Evolutionary conservation across 1,140 invertebrate species (phyloP), one percentile per base, ranked within the genome.

Genomic region (Acromyrmex echinatior): DNA sequence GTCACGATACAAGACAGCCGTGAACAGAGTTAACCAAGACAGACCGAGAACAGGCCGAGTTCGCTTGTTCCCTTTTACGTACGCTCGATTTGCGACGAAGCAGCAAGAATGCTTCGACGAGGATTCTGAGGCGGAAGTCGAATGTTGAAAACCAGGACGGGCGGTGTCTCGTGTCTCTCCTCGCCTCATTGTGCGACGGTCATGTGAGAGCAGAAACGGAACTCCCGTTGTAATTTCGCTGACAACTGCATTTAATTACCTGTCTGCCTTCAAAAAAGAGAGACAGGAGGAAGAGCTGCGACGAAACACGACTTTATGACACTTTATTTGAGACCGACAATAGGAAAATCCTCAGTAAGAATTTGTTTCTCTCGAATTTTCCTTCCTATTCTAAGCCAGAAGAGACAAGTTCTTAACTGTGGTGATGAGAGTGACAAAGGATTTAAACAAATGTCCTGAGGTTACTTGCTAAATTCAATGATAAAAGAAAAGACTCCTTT

Each of bases 111-210:
- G 28, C 21, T 53, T 21, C 35, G 51, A 49, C 31, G 73, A 70
- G 39, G 73, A 79, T 82, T 89, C 39, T 51, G 51, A 71, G 53
- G 12, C 89, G 89, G 88, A 90, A 90, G 88, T 68, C 39, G 58
- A 74, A 85, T 90, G 68, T 49, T 90, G 81, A 51, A 88, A 88
- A 91, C 39, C 86, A 56, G 86, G 81, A 68, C 86, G 79, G 80
- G 49, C 18, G 14, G 79, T 80, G 66, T 84, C 77, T 62, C 51
- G n/a, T 71, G 39, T 66, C 45, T 56, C 81, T 81, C 28, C 4
- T 35, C 12, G 84, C n/a, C 39, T 81, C 25, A 89, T 90, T 87
- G 88, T 89, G 56, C 77, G 68, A 86, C 53, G 28, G 21, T 71
- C 62, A 60, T 58, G 63, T 31, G 87, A 76, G 78, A 89, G 66